These are phyloP conservation scores for Crocuta crocuta DNA, from an alignment of 2,113 vertebrate genomes.

Conservation along the genomic window DNA sequence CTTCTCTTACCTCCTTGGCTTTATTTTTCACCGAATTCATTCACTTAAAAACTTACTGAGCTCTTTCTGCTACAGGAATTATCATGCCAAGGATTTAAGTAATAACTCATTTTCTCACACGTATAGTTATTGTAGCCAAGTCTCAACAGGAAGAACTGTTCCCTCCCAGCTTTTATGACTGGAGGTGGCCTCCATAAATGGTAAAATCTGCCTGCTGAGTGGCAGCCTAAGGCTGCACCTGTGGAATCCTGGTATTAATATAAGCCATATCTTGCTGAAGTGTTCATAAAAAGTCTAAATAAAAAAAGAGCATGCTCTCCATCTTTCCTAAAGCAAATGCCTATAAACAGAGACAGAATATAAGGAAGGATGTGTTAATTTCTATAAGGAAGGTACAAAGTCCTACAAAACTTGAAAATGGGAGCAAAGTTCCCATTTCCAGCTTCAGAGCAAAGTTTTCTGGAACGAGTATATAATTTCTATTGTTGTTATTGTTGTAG, in stretches of 20 bases:
- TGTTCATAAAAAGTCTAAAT: neutral
- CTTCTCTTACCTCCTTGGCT: neutral
- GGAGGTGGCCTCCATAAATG: neutral
- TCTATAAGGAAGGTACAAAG: neutral
- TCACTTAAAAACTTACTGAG: neutral
- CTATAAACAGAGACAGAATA: neutral
- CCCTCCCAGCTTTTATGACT: neutral
- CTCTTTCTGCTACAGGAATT: neutral
- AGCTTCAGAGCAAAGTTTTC: constrained; percentile 25
- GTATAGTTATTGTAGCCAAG: neutral
- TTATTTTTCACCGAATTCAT: constrained; percentile 43
- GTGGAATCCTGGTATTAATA: neutral
- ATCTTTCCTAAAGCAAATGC: constrained; percentile 22
- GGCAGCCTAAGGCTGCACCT: neutral
- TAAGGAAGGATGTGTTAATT: neutral
- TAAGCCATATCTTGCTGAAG: neutral
- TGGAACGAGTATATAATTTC: neutral
- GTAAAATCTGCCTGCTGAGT: neutral
- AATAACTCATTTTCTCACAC: neutral
- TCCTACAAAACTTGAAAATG: constrained; percentile 26
- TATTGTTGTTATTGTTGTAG: neutral
- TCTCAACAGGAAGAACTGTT: neutral
- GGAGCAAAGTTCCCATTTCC: neutral
- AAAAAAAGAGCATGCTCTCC: neutral
- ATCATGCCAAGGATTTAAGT: neutral